Evolutionary conservation across 2,888 invertebrate species (phyloP), one percentile per base, ranked within the genome.

Genomic region (Heliconius ethilla): DNA sequence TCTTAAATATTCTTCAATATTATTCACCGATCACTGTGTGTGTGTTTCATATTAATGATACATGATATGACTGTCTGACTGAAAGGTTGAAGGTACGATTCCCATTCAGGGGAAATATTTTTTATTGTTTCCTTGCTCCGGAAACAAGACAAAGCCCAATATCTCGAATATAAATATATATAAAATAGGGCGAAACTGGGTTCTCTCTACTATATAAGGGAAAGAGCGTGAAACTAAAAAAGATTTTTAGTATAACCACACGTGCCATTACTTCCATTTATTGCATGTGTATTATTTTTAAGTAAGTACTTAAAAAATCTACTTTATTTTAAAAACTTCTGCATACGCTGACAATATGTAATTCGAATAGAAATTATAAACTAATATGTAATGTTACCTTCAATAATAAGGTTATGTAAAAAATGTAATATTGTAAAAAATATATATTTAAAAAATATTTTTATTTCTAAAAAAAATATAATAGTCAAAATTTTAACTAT

Each of bases 311-410:
- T 37, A 18, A 22, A 51, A n/a, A 59, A 9, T 22, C 55, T 59
- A 10, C 59, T n/a, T 10, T 59, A 1, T n/a, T 59, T 59, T 59
- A 10, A n/a, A n/a, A 11, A 10, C 10, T 59, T 9, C n/a, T 59
- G 10, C 10, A 59, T 59, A 59, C 22, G 10, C 10, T 59, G 59
- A n/a, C n/a, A n/a, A n/a, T n/a, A 11, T 59, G 9, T 59, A 2
- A 59, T 1, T 59, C n/a, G 11, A 59, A 55, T 55, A 10, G n/a
- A 25, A 63, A 63, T 63, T 25, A 27, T n/a, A 37, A 59, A 59
- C 1, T 3, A 59, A 27, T 72, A 11, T 65, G 40, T 45, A 79
- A 81, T 81, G 83, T 85, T 85, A 85, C 84, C 86, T 87, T 87
- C 84, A 77, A 83, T 80, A 81, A 83, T 80, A 84, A 82, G 78